Evolutionary conservation across 2,888 invertebrate genomes (phyloP).

Genomic region (Serrognathus titanus): DNA sequence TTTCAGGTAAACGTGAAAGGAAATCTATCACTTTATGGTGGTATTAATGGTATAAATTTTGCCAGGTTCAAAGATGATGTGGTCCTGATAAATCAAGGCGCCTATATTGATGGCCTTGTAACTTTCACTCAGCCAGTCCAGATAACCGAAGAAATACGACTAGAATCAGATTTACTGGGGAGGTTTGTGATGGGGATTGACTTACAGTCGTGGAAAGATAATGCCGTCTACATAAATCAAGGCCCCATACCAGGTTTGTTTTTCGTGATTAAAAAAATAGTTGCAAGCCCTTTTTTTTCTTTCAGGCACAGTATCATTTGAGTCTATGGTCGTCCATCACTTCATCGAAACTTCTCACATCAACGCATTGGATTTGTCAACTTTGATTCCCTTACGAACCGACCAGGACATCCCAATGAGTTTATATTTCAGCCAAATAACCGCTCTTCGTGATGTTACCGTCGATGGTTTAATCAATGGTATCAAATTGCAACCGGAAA

Average conservation of each 20-base stretch:
- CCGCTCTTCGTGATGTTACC: constrained; percentile 32
- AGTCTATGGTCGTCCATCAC: constrained; percentile 45
- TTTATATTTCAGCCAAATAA: constrained; percentile 44
- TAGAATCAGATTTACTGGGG: constrained; percentile 37
- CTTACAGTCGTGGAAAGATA: constrained; percentile 45
- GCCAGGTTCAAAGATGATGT: constrained; percentile 42
- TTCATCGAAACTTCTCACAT: constrained; percentile 46
- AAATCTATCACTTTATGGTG: constrained; percentile 33
- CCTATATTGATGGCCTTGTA: constrained; percentile 40
- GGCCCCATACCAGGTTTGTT: constrained; percentile 36
- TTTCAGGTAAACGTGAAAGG: constrained; percentile 37
- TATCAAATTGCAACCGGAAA: constrained; percentile 47
- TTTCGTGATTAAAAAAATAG: neutral
- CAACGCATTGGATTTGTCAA: constrained; percentile 49
- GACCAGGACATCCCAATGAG: constrained; percentile 47
- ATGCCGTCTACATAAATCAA: constrained; percentile 49
- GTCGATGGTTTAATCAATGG: constrained; percentile 48
- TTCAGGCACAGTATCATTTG: constrained; percentile 48
- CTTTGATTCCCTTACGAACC: constrained; percentile 50
- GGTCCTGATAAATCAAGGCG: constrained; percentile 43
- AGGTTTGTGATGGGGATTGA: constrained; percentile 44
- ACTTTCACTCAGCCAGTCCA: constrained; percentile 41
- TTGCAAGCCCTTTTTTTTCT: too few relatives aligned
- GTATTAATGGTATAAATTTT: constrained; percentile 42
- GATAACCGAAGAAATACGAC: constrained; percentile 28